Evolutionary conservation across 2,888 invertebrate genomes (phyloP).

Genomic region (Andrena dorsata): DNA sequence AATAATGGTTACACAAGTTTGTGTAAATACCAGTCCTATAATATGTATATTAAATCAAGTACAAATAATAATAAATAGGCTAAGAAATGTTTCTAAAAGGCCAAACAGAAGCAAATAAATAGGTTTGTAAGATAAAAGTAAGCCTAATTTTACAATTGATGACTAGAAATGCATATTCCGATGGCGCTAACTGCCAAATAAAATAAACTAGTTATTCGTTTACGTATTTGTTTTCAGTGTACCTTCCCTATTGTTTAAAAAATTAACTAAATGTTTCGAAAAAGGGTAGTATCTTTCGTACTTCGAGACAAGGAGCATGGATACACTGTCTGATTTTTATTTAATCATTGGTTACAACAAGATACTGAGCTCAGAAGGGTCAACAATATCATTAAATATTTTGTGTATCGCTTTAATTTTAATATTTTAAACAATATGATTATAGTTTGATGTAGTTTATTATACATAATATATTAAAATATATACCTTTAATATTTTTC

Average conservation of each 20-base stretch:
- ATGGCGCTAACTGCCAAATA: conserved; percentile 56
- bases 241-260: neutral
- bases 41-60: conserved; percentile 72
- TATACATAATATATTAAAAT: conserved; percentile 85
- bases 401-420: conserved; percentile 81
- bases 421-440: conserved; percentile 84
- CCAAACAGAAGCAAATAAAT: conserved; percentile 55
- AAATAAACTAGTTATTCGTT: conserved; percentile 59
- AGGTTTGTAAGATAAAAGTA: conserved; percentile 52
- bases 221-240: conserved; percentile 31
- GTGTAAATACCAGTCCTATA: conserved; percentile 59
- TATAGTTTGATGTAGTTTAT: conserved; percentile 83
- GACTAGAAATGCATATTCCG: conserved; percentile 43
- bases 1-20: conserved; percentile 52
- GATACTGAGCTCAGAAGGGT: conserved; percentile 81
- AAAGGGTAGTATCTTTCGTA: conserved; percentile 6
- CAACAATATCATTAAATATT: conserved; percentile 84
- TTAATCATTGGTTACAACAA: conserved; percentile 83
- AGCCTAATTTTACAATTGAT: conserved; percentile 55
- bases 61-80: conserved; percentile 73
- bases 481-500: conserved; percentile 84
- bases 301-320: conserved; percentile 47
- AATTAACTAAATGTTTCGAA: neutral
- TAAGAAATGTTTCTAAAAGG: conserved; percentile 60
- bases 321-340: conserved; percentile 82